Conservation (phyloP, 1,140 invertebrate species). For the Harlomillsia oculata region DNA sequence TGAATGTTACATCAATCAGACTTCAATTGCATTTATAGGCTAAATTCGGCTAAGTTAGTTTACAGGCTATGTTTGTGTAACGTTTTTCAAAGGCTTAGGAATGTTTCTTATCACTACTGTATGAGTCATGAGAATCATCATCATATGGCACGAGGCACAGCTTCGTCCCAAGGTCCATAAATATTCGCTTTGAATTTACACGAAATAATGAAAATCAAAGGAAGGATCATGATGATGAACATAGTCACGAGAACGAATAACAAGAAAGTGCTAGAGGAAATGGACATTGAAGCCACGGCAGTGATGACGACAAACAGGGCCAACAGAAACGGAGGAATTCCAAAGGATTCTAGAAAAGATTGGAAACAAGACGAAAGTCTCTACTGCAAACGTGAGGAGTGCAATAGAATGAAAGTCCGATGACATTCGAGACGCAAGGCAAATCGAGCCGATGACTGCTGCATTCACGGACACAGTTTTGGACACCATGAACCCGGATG, state of each 20-base stretch:
- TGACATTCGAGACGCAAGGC: constrained; percentile 78
- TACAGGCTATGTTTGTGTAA: too few species aligned
- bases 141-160: too few species aligned
- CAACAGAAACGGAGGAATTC: constrained; percentile 38
- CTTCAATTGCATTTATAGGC: too few species aligned
- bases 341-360: constrained; percentile 55
- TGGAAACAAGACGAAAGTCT: constrained; percentile 80
- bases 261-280: constrained; percentile 14
- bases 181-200: constrained; percentile 23
- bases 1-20: too few species aligned
- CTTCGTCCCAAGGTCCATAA: constrained; percentile 34
- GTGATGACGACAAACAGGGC: constrained; percentile 39
- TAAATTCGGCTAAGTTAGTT: too few species aligned
- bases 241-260: constrained; percentile 8
- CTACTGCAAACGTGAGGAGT: constrained; percentile 70
- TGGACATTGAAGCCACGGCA: constrained; percentile 6
- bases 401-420: constrained; percentile 78
- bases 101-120: too few species aligned
- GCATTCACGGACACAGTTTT: constrained; percentile 77
- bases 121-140: too few species aligned
- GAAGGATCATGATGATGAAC: constrained; percentile 1
- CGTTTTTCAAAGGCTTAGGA: too few species aligned
- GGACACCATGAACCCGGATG: constrained; percentile 65
- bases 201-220: constrained; percentile 5
- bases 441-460: constrained; percentile 84